Evolutionary conservation across 2,797 vertebrate species (phyloP).

Genomic region (Meriones psammophilus): DNA sequence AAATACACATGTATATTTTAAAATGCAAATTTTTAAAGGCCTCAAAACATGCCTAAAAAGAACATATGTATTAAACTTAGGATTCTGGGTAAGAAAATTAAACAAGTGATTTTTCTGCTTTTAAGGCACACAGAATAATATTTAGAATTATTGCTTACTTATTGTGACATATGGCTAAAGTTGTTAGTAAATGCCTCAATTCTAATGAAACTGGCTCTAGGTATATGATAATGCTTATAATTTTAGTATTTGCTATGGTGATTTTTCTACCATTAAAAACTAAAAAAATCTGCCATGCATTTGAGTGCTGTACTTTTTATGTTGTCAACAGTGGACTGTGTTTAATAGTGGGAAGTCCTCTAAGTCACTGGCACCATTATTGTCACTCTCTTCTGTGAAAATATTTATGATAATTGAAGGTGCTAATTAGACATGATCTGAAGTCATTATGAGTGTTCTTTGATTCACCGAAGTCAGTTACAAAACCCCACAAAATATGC

Average conservation of each 20-base stretch:
- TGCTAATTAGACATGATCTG: conserved; percentile 35
- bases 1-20: neutral
- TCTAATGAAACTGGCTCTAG: conserved; percentile 54
- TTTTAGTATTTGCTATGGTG: conserved; percentile 59
- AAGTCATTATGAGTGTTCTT: neutral
- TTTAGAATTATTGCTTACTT: conserved; percentile 60
- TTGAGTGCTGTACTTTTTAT: conserved; percentile 27
- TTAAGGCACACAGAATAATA: neutral
- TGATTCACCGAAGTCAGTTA: conserved; percentile 32
- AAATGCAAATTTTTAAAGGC: neutral
- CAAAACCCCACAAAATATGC: neutral
- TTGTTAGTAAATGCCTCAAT: conserved; percentile 33
- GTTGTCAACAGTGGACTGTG: conserved; percentile 9
- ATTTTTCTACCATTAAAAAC: conserved; percentile 13
- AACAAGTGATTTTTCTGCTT: neutral
- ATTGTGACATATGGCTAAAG: conserved; percentile 42
- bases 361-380: neutral
- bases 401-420: conserved; percentile 12
- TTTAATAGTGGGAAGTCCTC: neutral
- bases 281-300: neutral
- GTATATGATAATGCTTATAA: conserved; percentile 59
- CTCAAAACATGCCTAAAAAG: neutral
- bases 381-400: conserved; percentile 32
- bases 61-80: neutral
- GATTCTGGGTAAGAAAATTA: conserved; percentile 52